Conservation (phyloP, 1,140 invertebrate genomes). For the Cheumatopsyche charites region DNA sequence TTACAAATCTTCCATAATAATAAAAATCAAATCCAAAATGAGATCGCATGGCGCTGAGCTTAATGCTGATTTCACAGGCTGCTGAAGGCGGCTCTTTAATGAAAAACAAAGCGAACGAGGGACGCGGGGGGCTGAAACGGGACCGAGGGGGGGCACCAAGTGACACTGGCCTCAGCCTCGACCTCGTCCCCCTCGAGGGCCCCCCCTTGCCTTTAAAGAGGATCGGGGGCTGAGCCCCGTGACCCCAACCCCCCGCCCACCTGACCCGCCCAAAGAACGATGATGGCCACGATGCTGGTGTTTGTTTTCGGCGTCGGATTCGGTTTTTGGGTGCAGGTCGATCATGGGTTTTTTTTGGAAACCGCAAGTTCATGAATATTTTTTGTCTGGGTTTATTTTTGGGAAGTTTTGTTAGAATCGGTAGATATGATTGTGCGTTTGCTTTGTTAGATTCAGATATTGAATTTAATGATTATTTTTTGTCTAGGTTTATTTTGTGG, state of each 20-base stretch:
- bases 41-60: conserved; percentile 34
- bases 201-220: conserved; percentile 7
- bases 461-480: too few species aligned
- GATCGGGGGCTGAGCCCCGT: neutral
- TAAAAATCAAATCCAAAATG: neutral
- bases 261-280: conserved; percentile 27
- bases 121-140: conserved; percentile 15
- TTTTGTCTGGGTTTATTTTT: too few species aligned
- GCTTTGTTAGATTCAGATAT: too few species aligned
- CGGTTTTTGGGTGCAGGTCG: too few species aligned
- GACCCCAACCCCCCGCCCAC: conserved; percentile 26
- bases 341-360: too few species aligned
- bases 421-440: too few species aligned
- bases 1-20: neutral
- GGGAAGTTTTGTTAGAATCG: too few species aligned
- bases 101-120: conserved; percentile 47
- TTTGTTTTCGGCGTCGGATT: too few species aligned
- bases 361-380: too few species aligned
- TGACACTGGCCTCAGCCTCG: conserved; percentile 43
- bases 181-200: conserved; percentile 45
- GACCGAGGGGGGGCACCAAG: conserved; percentile 41
- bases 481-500: too few species aligned
- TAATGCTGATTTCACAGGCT: conserved; percentile 48
- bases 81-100: conserved; percentile 49
- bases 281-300: too few species aligned